Evolutionary conservation across 2,113 vertebrate species (phyloP).

Genomic region (Grus americana): DNA sequence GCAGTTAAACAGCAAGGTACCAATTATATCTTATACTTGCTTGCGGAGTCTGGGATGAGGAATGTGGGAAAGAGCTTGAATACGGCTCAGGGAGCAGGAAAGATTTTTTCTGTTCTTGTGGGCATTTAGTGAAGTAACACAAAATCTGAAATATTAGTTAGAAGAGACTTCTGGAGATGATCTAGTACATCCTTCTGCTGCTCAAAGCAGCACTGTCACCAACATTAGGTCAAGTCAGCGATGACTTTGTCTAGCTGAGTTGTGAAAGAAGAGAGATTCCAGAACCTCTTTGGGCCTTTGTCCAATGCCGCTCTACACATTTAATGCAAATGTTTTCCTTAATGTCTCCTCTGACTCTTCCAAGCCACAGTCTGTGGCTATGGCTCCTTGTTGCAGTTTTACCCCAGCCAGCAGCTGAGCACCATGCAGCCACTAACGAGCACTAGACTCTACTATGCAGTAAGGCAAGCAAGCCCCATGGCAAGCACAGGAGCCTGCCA

Average conservation of each 20-base stretch:
- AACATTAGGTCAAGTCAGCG: background rate
- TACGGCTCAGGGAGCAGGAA: background rate
- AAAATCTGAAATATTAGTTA: background rate
- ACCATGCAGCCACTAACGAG: too few relatives aligned
- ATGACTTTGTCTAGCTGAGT: background rate
- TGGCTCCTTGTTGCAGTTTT: background rate
- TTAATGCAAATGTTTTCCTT: background rate
- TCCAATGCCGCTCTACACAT: background rate
- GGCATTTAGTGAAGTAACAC: background rate
- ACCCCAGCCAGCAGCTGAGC: too few relatives aligned
- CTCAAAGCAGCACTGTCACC: background rate
- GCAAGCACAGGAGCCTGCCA: too few relatives aligned
- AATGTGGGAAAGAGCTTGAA: background rate
- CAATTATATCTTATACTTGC: fast-evolving
- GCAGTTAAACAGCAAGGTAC: constrained; percentile 80
- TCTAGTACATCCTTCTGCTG: background rate
- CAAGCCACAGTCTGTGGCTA: background rate
- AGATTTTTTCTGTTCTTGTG: background rate
- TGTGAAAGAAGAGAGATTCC: background rate
- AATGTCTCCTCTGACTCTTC: background rate
- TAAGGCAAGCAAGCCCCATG: too few relatives aligned
- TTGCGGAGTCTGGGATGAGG: background rate
- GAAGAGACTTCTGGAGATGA: background rate
- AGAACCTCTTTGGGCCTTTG: background rate
- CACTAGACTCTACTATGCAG: too few relatives aligned